phyloP scores from a whole-genome alignment of 2,113 vertebrate species.

The Microcebus ravelobensis region DNA sequence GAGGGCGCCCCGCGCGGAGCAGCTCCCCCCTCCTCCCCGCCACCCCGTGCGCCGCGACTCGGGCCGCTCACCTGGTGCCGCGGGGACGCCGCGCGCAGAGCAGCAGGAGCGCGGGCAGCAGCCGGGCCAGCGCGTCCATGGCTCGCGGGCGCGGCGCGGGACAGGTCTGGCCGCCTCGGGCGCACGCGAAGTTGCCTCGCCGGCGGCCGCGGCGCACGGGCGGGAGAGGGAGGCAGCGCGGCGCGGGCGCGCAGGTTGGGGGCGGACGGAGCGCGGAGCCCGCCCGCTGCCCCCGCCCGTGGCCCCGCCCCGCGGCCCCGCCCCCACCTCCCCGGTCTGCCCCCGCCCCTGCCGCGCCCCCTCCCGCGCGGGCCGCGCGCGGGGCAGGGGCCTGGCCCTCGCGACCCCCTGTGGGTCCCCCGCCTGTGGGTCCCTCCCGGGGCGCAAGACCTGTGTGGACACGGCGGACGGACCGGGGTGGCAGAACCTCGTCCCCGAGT shows the following conservation, averaged over 20 bases:
- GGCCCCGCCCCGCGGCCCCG: not conserved
- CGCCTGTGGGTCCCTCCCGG: not conserved
- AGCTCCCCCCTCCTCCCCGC: not conserved
- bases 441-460: not conserved
- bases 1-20: not conserved
- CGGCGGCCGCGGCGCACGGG: conserved; percentile 24
- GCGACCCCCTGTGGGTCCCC: not conserved
- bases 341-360: not conserved
- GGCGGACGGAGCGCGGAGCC: not conserved
- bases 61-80: conserved; percentile 85
- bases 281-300: not conserved
- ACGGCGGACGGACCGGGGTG: not conserved
- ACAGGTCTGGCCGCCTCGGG: conserved; percentile 66
- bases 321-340: not conserved
- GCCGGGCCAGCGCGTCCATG: conserved; percentile 82
- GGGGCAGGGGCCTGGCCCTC: not conserved
- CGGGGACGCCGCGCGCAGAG: conserved; percentile 81
- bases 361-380: not conserved
- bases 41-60: not conserved
- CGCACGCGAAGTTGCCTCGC: conserved; percentile 51
- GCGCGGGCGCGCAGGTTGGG: conserved; percentile 4
- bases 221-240: conserved; percentile 45
- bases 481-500: not conserved
- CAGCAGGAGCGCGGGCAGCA: conserved; percentile 82
- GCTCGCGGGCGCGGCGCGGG: conserved; percentile 61